Base-by-base conservation (phyloP, 2,797 vertebrate species). In the Acrossocheilus fasciatus region DNA sequence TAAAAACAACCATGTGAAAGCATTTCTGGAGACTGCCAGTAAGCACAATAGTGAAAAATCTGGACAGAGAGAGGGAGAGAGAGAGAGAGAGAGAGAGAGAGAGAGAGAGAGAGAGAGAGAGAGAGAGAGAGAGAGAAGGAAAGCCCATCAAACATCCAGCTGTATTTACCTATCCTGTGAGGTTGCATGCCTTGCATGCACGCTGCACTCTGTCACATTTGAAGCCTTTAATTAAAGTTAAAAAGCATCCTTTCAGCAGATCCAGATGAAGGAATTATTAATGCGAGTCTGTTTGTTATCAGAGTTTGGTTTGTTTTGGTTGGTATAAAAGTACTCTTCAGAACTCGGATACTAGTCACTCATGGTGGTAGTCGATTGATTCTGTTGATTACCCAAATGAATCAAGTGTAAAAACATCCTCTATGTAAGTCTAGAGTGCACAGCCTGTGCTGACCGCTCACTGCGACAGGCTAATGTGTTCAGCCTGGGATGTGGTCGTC, bases 81-180 rank as follows among this genome's bases (percentile, higher is more conserved):
- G 26, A 26, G 26, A 26, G 26, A 26, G 26, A 26, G 26, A 26
- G 26, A 9, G n/a, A 68, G 66, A 34, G 75, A 80, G 10, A 26
- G 10, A 62, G 59, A 66, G 26, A 26, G 26, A 26, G 26, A 26
- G 26, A 26, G 26, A 69, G 81, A 69, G 81, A 41, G 20, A 69
- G 81, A 41, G 20, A 9, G n/a, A 68, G 66, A 34, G 75, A 80
- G 10, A 26, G 10, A 62, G 59, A 66, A 17, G 30, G 36, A 76
- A 41, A 50, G 26, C 72, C 87, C 70, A 74, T 86, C 54, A 86
- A 88, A 86, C 80, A 87, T 74, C 45, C 88, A 90, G 88, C 87
- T 89, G 88, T 89, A 87, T 90, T 91, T 90, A 89, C 83, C 85
- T 66, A 36, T 73, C 41, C 30, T 62, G 64, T 79, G 45, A 64